Evolutionary conservation across 2,797 vertebrate genomes (phyloP), one percentile per base, ranked within the genome.

Genomic region (Spea hammondii): DNA sequence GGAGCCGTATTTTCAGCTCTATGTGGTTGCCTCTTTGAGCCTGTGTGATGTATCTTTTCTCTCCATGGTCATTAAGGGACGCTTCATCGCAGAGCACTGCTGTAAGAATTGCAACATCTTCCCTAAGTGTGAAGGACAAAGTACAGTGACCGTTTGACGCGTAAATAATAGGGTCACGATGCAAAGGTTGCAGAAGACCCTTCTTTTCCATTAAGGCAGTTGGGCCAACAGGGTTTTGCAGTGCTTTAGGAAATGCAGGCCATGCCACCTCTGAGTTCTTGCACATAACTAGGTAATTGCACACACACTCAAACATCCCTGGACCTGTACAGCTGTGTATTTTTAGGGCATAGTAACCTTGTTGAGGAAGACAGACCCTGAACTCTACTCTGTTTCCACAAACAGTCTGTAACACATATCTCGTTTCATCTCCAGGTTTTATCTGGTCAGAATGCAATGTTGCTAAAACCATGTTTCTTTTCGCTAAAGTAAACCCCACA

Each of bases 211-310:
- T 90, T 86, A 91, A 86, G 90, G 92, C 93, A 85, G 91, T 93
- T 0, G 91, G 92, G 4, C 93, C 93, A 1, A 94, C 88, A 0
- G 93, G 93, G 78, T 93, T 92, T 46, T 84, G 83, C 17, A 94
- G 85, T n/a, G 87, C 87, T 0, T 84, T 80, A 0, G 92, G 93
- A 76, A 94, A 88, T 54, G 90, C 5, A 0, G 92, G 91, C 93
- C 92, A 93, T 84, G 88, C 88, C 59, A 89, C 91, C 8, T 90
- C 87, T 0, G 72, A 79, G 84, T 93, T 91, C 80, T 86, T 72
- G 57, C 93, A 94, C 54, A 83, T 88, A 77, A 94, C 84, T 74
- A 94, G 89, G 84, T 94, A 94, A 84, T 91, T 94, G 87, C 93
- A 93, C 84, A 91, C 6, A 1, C 89, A 92, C 67, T 86, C 13